phyloP scores from a whole-genome alignment of 2,113 vertebrate species.

The Nicator chloris region DNA sequence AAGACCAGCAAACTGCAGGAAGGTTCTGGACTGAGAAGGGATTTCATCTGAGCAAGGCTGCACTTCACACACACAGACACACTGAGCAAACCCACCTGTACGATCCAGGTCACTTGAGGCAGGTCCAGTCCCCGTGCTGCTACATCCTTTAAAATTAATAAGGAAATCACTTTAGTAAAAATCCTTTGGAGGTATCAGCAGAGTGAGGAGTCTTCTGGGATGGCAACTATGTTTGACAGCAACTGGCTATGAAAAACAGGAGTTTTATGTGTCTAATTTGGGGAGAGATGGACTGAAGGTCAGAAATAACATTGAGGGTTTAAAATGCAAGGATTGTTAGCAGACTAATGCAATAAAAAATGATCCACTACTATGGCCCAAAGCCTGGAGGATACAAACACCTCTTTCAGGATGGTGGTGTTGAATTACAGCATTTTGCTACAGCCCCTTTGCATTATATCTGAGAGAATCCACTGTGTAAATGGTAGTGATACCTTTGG shows the following conservation, averaged over 20 bases:
- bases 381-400: neutral
- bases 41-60: neutral
- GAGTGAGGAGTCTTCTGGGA: neutral
- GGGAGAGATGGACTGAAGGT: neutral
- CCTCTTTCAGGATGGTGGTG: neutral
- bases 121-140: slow-evolving; percentile 93
- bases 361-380: neutral
- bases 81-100: slow-evolving; percentile 81
- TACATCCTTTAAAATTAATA: slow-evolving; percentile 82
- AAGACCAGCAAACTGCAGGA: neutral
- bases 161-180: neutral
- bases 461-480: neutral
- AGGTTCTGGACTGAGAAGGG: neutral
- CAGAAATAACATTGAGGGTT: neutral
- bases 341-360: neutral
- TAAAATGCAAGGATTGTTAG: neutral
- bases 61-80: neutral
- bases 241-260: neutral
- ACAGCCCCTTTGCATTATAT: neutral
- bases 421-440: neutral
- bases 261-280: neutral
- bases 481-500: neutral
- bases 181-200: neutral
- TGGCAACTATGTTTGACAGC: neutral
- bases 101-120: slow-evolving; percentile 90